These are phyloP conservation scores for Aphelenchoides avenae DNA, from an alignment of 1,140 invertebrate genomes.

Conservation along the genomic window DNA sequence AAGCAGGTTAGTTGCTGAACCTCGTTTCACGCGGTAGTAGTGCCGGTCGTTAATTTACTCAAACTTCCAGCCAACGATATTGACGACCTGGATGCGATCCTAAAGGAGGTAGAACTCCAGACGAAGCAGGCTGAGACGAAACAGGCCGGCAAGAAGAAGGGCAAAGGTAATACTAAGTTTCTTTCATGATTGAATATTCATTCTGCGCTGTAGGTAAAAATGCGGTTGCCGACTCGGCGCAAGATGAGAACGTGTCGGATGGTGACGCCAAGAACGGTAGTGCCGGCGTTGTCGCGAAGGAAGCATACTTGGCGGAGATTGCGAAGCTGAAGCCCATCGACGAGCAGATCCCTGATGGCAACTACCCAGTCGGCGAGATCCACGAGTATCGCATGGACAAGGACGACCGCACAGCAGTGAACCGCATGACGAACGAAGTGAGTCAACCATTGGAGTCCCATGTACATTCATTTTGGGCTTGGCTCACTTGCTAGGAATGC, in stretches of 20 bases:
- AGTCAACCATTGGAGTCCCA: no score
- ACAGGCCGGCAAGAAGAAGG: slow-evolving; percentile 32
- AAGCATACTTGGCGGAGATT: slow-evolving; percentile 32
- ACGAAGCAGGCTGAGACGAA: slow-evolving; percentile 34
- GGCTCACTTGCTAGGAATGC: no score
- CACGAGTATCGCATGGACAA: slow-evolving; percentile 39
- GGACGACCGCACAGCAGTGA: slow-evolving; percentile 51
- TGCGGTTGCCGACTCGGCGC: background rate
- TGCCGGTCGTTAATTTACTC: background rate
- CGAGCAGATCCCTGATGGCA: slow-evolving; percentile 39
- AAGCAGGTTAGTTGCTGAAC: background rate
- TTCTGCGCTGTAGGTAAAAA: background rate
- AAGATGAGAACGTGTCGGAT: background rate
- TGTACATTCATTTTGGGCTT: no score
- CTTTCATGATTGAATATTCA: slow-evolving; percentile 18
- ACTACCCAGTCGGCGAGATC: slow-evolving; percentile 47
- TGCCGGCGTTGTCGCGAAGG: background rate
- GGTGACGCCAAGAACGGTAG: slow-evolving; percentile 7
- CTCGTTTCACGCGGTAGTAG: background rate
- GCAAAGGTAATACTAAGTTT: slow-evolving; percentile 20
- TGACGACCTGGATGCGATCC: slow-evolving; percentile 34
- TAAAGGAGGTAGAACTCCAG: slow-evolving; percentile 40
- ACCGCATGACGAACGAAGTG: slow-evolving; percentile 69
- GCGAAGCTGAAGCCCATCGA: slow-evolving; percentile 42
- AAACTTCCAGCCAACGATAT: slow-evolving; percentile 31